A percentile compares a stretch with the other conserved stretches of the same genome.
Evolutionary conservation across 2,797 vertebrate genomes (phyloP).

Genomic region (Knipowitschia caucasica): DNA sequence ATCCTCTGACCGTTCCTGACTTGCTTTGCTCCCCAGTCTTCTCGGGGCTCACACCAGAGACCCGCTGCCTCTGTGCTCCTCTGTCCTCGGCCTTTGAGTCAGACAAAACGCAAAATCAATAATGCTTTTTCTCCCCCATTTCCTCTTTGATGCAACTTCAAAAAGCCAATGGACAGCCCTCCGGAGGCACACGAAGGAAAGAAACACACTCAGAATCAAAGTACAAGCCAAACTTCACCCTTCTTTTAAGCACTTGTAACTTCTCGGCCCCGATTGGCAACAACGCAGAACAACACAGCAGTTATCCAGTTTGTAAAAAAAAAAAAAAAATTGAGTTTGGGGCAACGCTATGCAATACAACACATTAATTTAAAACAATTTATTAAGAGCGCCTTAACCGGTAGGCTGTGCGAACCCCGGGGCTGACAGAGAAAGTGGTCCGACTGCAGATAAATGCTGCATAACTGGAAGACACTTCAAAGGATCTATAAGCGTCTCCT

Average conservation of each 20-base stretch:
- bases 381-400: conserved; percentile 26
- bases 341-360: background rate
- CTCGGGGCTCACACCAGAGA: conserved; percentile 48
- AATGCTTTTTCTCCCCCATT: conserved; percentile 76
- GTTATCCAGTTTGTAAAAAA: too few relatives aligned
- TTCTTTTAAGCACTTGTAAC: conserved; percentile 61
- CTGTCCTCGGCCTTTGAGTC: conserved; percentile 77
- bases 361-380: background rate
- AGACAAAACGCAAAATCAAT: conserved; percentile 86
- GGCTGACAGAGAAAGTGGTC: conserved; percentile 68
- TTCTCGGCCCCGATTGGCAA: conserved; percentile 52
- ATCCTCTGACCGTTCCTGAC: background rate
- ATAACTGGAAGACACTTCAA: conserved; percentile 77
- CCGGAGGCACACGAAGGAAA: conserved; percentile 66
- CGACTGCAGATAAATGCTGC: conserved; percentile 73
- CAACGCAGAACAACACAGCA: background rate
- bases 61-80: conserved; percentile 67
- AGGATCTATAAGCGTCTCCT: conserved; percentile 72
- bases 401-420: conserved; percentile 66
- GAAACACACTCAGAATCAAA: conserved; percentile 70
- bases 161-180: conserved; percentile 79
- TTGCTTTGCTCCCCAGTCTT: conserved; percentile 29
- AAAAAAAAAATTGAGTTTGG: conserved; percentile 1
- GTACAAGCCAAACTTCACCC: conserved; percentile 54
- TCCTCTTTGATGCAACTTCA: conserved; percentile 85